These are phyloP conservation scores for Sphenopsis melanotis DNA, from an alignment of 2,797 vertebrate genomes.

Conservation along the genomic window DNA sequence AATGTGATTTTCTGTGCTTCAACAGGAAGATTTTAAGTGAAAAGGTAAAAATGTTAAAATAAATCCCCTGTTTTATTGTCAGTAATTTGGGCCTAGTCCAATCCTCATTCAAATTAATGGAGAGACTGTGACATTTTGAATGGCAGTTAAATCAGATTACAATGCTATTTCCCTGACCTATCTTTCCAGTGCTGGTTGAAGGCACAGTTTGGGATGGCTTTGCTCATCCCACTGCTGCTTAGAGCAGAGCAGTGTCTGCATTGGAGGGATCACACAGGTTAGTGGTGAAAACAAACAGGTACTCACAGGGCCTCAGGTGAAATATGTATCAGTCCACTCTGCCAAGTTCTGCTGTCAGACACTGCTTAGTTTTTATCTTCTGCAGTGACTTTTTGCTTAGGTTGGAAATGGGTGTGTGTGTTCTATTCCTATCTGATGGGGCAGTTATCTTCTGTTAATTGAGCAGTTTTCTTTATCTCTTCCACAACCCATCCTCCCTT, in stretches of 20 bases:
- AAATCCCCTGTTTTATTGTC: not conserved
- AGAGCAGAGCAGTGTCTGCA: not conserved
- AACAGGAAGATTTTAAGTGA: not conserved
- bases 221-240: not conserved
- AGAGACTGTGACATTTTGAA: not conserved
- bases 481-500: not conserved
- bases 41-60: not conserved
- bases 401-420: not conserved
- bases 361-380: not conserved
- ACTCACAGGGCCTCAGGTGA: not conserved
- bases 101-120: not conserved
- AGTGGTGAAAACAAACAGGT: not conserved
- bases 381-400: not conserved
- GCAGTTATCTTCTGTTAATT: not conserved
- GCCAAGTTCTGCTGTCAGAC: not conserved
- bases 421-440: not conserved
- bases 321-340: fast-evolving
- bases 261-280: not conserved
- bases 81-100: not conserved
- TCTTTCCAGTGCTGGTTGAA: not conserved
- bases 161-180: not conserved
- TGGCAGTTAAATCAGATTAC: not conserved
- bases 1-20: not conserved
- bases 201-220: not conserved
- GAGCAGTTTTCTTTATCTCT: not conserved